Conservation (phyloP, 2,888 invertebrate species). For the Epinotia brunnichana region DNA sequence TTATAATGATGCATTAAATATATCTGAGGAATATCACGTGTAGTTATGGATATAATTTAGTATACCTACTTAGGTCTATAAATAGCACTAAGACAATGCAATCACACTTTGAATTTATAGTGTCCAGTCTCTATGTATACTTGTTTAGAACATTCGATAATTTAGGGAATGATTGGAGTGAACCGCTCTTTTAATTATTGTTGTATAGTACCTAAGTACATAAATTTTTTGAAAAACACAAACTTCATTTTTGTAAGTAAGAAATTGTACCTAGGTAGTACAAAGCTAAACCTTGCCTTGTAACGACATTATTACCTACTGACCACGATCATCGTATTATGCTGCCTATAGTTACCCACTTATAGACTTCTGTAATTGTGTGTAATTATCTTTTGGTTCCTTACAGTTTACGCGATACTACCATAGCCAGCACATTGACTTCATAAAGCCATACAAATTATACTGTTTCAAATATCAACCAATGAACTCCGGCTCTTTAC, state of each 20-base stretch:
- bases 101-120: neutral
- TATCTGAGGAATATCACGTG: neutral
- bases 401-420: conserved; percentile 1
- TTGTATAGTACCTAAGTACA: too few relatives aligned
- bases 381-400: conserved; percentile 32
- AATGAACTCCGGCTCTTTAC: neutral
- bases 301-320: conserved; percentile 11
- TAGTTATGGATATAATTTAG: neutral
- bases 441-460: neutral
- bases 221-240: too few relatives aligned
- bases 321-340: conserved; percentile 16
- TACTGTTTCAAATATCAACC: neutral
- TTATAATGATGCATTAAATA: neutral
- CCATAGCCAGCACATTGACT: conserved; percentile 12
- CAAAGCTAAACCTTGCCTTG: neutral
- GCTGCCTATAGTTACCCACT: conserved; percentile 24
- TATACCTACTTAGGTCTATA: neutral
- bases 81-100: neutral
- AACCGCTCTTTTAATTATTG: too few relatives aligned
- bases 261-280: neutral
- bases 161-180: too few relatives aligned
- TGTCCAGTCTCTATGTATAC: neutral
- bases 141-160: too few relatives aligned
- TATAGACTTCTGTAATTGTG: conserved; percentile 21
- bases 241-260: too few relatives aligned